These are phyloP conservation scores for Drosophila ohnishii DNA, from an alignment of 1,140 invertebrate genomes.

Conservation along the genomic window DNA sequence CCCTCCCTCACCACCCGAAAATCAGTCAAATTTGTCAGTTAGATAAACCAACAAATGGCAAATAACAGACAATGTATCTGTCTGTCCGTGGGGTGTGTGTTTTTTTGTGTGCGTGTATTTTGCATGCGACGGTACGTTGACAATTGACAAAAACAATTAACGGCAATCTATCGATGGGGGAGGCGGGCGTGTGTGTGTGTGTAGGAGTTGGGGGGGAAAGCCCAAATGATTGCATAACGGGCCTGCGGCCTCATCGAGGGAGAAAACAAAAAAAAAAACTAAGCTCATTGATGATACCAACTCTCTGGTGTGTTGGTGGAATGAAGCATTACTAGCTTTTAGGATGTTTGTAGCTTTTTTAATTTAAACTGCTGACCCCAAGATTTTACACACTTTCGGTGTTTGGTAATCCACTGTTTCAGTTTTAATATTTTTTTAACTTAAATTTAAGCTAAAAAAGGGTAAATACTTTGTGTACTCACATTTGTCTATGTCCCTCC, in stretches of 20 bases:
- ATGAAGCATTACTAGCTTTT: background rate
- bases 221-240: slow-evolving; percentile 23
- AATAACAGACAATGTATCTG: slow-evolving; percentile 28
- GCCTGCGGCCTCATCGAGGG: slow-evolving; percentile 8
- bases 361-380: no score
- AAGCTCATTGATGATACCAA: background rate
- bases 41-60: slow-evolving; percentile 46
- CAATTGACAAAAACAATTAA: slow-evolving; percentile 53
- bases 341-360: no score
- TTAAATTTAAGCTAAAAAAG: no score
- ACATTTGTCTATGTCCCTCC: no score
- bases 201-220: slow-evolving; percentile 9
- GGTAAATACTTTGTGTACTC: no score
- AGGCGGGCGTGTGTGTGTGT: background rate
- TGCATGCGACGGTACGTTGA: slow-evolving; percentile 35
- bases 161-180: slow-evolving; percentile 30
- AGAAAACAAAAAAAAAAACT: background rate
- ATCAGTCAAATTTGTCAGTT: slow-evolving; percentile 39
- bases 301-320: background rate
- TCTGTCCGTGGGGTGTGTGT: slow-evolving; percentile 1
- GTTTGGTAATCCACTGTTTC: no score
- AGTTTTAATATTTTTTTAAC: no score
- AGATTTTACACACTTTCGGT: no score
- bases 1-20: slow-evolving; percentile 10
- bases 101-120: slow-evolving; percentile 32